Base-by-base conservation (phyloP, 1,140 invertebrate species). In the Delia radicum region DNA sequence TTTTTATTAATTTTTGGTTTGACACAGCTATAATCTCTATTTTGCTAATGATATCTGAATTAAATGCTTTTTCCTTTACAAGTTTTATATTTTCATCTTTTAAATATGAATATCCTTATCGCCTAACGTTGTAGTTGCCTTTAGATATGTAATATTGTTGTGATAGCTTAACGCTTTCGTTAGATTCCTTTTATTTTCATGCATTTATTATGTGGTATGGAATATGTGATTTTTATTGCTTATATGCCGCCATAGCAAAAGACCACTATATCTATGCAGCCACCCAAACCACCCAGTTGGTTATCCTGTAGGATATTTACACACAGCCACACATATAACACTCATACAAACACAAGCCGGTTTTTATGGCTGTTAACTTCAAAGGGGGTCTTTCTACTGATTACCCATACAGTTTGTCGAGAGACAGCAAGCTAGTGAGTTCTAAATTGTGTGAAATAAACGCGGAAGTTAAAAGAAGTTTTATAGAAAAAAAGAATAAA, bases 171-270 rank as follows among this genome's bases (percentile, higher is more conserved):
- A 55, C 48, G 48, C 18, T 55, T 4, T 55, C 24, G 21, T 55
- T 8, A n/a, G n/a, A n/a, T n/a, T n/a, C n/a, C 6, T 55, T 21
- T 55, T 1, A n/a, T 31, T 65, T 6, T 12, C 61, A 27, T 65
- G 3, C n/a, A 15, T 21, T 55, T 55, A 21, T 55, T 21, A 24
- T 55, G 5, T 55, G 48, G 18, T 55, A 55, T 33, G 29, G 65
- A 18, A 67, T 67, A 31, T 29, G 63, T n/a, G 63, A 67, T 69
- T 69, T 69, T 69, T 69, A 69, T 69, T 33, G 24, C 29, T 69
- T 69, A 37, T 69, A 37, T 69, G 65, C 65, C 65, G 65, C 65
- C 65, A 33, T 37, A 69, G 65, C 18, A 28, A 33, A 29, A 63
- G 12, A 65, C 62, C 37, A 10, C 12, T 13, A n/a, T n/a, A 55